Evolutionary conservation across 1,140 invertebrate species (phyloP), one percentile per base, ranked within the genome.

Genomic region (Artemia franciscana): DNA sequence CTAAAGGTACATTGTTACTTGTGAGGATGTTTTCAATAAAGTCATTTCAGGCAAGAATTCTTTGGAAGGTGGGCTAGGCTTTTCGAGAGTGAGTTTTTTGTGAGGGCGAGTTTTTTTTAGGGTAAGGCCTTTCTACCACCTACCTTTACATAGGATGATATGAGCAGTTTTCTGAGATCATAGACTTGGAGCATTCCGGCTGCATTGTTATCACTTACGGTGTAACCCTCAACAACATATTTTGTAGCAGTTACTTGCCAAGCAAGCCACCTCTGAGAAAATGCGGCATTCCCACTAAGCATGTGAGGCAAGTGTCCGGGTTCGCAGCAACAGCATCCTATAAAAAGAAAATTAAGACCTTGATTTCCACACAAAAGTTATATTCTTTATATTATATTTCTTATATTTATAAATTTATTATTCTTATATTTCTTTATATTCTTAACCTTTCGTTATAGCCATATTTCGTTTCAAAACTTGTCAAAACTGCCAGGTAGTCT

Each of bases 101-200:
- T n/a, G n/a, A n/a, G n/a, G n/a, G n/a, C n/a, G n/a, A n/a, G n/a
- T n/a, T n/a, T n/a, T n/a, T n/a, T n/a, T n/a, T n/a, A n/a, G n/a
- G n/a, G n/a, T n/a, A n/a, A n/a, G n/a, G n/a, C n/a, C n/a, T n/a
- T n/a, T n/a, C n/a, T n/a, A n/a, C n/a, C n/a, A n/a, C n/a, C n/a
- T 67, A 90, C 86, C 80, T 97, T 97, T 4, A 98, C 89, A 71
- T 98, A 98, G 73, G 97, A 96, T 1, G 91, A 92, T 66, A 98
- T 89, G 30, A 98, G 78, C 66, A 96, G 86, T 76, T 95, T 94
- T 57, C 95, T 77, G 68, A 97, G 88, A 73, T 98, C 94, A 72
- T 93, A 98, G 12, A 95, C 89, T 77, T 97, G 92, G 39, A 98
- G 78, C 83, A 97, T 95, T 58, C 92, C 91, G 4, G 86, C 84